Evolutionary conservation across 2,113 vertebrate species (phyloP).

Genomic region (Podarcis muralis): DNA sequence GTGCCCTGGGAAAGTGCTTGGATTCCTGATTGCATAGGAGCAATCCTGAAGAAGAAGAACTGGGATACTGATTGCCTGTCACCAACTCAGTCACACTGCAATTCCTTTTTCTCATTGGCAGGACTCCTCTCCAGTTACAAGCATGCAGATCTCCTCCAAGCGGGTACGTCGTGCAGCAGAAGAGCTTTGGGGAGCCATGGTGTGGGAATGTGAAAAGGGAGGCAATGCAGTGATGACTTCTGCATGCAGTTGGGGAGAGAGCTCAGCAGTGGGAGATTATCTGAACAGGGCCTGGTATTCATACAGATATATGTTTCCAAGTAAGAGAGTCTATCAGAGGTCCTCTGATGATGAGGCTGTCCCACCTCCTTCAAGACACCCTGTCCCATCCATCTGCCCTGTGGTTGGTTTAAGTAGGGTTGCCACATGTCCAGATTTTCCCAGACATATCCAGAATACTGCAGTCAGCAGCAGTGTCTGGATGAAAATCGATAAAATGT

Average conservation of each 20-base stretch:
- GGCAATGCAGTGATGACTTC: fast-evolving
- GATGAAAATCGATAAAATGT: no score
- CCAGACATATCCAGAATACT: no score
- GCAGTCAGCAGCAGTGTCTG: no score
- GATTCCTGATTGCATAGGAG: background rate
- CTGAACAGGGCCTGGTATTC: background rate
- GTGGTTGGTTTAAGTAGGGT: background rate
- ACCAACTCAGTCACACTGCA: fast-evolving
- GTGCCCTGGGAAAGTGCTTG: background rate
- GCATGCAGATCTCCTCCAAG: constrained; percentile 96
- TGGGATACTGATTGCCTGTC: fast-evolving
- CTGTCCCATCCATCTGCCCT: background rate
- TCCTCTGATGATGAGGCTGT: background rate
- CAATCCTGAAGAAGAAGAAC: background rate
- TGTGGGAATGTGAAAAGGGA: background rate
- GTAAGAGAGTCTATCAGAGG: no score
- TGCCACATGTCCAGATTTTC: no score
- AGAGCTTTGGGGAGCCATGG: background rate
- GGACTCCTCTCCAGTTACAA: constrained; percentile 87
- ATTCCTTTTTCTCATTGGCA: constrained; percentile 55
- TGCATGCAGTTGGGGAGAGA: background rate
- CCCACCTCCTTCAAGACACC: background rate
- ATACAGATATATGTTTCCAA: background rate
- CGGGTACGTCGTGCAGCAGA: constrained; percentile 77
- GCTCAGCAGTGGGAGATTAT: fast-evolving